phyloP scores from a whole-genome alignment of 2,113 vertebrate species.

The Raphicerus campestris region DNA sequence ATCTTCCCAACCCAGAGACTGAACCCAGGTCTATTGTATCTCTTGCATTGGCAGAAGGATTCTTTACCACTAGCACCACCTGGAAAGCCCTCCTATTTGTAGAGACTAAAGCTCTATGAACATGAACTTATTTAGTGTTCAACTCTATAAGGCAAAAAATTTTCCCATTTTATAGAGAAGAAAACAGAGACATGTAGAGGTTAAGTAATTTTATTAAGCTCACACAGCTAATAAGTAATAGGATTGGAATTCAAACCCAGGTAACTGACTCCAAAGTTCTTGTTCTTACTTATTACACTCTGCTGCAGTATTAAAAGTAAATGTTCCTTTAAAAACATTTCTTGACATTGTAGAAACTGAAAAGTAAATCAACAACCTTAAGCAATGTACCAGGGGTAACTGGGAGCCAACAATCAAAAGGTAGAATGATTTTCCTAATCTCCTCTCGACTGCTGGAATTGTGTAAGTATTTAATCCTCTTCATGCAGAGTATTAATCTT shows the following conservation, averaged over 20 bases:
- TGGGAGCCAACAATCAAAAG: neutral
- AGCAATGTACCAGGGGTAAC: neutral
- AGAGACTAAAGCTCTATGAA: neutral
- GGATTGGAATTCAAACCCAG: neutral
- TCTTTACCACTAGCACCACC: neutral
- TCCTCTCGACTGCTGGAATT: conserved; percentile 40
- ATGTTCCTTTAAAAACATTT: neutral
- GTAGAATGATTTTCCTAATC: conserved; percentile 40
- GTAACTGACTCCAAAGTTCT: neutral
- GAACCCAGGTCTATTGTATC: neutral
- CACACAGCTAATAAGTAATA: neutral
- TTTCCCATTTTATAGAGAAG: neutral
- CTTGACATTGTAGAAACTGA: neutral
- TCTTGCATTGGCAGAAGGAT: neutral
- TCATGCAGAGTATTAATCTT: conserved; percentile 40
- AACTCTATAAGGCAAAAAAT: neutral
- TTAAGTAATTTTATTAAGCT: neutral
- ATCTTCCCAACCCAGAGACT: neutral
- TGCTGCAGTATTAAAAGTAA: neutral
- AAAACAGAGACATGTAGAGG: neutral
- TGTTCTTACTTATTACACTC: neutral
- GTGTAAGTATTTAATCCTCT: conserved; percentile 47
- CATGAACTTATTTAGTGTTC: neutral
- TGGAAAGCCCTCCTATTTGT: neutral
- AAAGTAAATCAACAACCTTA: neutral